Conservation (phyloP, 1,140 invertebrate genomes). For the Drosophila sulfurigaster region DNA sequence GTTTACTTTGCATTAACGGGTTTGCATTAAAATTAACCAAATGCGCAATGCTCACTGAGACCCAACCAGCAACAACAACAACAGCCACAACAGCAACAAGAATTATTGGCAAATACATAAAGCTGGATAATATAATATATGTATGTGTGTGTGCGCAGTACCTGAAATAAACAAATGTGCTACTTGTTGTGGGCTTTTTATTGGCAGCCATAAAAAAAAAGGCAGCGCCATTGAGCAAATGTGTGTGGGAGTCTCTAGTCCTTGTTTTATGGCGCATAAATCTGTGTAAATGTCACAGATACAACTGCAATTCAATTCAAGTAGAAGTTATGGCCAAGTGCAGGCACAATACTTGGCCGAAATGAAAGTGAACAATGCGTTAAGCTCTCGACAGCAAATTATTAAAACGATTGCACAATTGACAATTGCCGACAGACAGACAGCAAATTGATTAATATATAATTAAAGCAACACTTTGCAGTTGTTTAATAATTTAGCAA, state of each 20-base stretch:
- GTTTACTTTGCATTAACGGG: constrained; percentile 75
- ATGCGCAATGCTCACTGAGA: constrained; percentile 28
- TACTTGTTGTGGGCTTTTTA: constrained; percentile 50
- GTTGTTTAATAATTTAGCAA: constrained; percentile 36
- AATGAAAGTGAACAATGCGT: background rate
- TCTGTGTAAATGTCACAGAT: constrained; percentile 60
- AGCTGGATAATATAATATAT: constrained; percentile 7
- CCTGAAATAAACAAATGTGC: constrained; percentile 38
- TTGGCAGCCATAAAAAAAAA: constrained; percentile 67
- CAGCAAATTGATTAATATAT: constrained; percentile 28
- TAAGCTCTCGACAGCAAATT: background rate
- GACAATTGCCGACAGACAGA: background rate
- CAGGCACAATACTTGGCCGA: constrained; percentile 5
- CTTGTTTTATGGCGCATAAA: constrained; percentile 71
- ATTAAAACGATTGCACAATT: constrained; percentile 12
- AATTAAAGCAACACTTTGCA: constrained; percentile 27
- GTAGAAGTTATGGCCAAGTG: constrained; percentile 49
- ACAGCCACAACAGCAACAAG: background rate
- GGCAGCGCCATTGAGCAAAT: constrained; percentile 13
- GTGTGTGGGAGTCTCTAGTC: constrained; percentile 59
- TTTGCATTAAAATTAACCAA: constrained; percentile 58
- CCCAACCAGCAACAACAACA: background rate
- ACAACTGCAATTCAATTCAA: constrained; percentile 52
- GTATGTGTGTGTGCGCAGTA: background rate
- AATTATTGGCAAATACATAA: constrained; percentile 32